Conservation (phyloP, 2,797 vertebrate species). For the Avahi laniger region DNA sequence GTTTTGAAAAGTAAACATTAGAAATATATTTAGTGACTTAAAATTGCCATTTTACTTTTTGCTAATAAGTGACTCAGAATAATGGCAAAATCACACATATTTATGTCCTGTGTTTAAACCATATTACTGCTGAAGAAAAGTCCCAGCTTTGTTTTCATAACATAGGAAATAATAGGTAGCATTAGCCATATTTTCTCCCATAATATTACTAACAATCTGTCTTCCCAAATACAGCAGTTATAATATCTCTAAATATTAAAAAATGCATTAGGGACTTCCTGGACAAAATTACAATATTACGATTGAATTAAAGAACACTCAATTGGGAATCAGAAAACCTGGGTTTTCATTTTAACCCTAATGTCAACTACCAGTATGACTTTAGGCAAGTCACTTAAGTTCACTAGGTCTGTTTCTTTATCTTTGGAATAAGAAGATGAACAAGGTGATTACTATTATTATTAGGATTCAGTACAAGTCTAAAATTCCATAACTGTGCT, state of each 20-base stretch:
- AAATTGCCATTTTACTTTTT: slow-evolving; percentile 22
- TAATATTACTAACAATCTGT: not conserved
- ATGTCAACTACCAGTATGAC: not conserved
- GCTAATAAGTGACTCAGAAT: slow-evolving; percentile 12
- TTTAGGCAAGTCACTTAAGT: not conserved
- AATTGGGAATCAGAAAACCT: not conserved
- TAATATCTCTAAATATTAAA: not conserved
- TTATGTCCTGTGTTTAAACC: not conserved
- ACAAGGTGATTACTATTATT: not conserved
- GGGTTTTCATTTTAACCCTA: not conserved
- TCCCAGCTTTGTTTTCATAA: slow-evolving; percentile 15
- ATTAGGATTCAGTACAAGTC: not conserved
- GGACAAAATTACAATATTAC: not conserved
- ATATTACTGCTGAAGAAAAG: not conserved
- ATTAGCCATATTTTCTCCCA: not conserved
- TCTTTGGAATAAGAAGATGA: not conserved
- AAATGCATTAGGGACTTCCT: not conserved
- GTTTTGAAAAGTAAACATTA: slow-evolving; percentile 16
- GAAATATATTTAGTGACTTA: slow-evolving; percentile 14
- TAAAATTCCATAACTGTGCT: not conserved
- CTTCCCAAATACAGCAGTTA: not conserved
- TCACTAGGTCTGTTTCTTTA: not conserved
- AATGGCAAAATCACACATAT: not conserved
- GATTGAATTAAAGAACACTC: not conserved
- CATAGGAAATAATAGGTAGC: not conserved